phyloP scores from a whole-genome alignment of 2,797 vertebrate species.

The Rhinichthys osculus region DNA sequence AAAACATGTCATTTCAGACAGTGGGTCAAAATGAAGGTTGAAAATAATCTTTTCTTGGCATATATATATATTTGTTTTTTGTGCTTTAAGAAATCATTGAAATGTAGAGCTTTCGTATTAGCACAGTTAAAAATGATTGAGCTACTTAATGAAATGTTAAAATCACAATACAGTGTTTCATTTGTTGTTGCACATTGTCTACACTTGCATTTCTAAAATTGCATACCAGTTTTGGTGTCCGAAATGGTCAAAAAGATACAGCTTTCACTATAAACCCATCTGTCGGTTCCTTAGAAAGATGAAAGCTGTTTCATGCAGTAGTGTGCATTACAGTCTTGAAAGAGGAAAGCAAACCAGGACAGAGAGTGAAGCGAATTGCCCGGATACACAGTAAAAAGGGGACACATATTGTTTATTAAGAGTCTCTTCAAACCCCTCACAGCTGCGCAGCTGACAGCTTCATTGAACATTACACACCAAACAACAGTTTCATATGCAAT shows the following conservation, averaged over 20 bases:
- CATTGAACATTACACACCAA: not conserved
- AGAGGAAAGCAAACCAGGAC: not conserved
- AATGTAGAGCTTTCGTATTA: not conserved
- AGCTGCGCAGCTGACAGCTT: not conserved
- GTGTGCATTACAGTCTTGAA: constrained; percentile 13
- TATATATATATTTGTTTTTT: too few relatives aligned
- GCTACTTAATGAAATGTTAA: not conserved
- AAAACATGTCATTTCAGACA: too few relatives aligned
- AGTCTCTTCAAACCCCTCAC: not conserved
- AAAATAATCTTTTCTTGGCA: too few relatives aligned
- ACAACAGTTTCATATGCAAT: not conserved
- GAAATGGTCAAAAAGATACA: not conserved
- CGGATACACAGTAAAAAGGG: not conserved
- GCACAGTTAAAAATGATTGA: not conserved
- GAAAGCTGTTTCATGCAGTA: constrained; percentile 1
- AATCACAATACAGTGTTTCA: not conserved
- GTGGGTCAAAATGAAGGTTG: too few relatives aligned
- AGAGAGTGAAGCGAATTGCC: not conserved
- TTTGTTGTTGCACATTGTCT: not conserved
- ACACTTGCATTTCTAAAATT: not conserved
- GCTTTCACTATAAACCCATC: not conserved
- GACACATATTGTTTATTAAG: not conserved
- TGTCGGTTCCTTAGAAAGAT: not conserved
- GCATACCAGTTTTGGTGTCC: not conserved
- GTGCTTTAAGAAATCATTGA: not conserved